Conservation (phyloP, 1,140 invertebrate genomes). For the Solenopsis invicta region DNA sequence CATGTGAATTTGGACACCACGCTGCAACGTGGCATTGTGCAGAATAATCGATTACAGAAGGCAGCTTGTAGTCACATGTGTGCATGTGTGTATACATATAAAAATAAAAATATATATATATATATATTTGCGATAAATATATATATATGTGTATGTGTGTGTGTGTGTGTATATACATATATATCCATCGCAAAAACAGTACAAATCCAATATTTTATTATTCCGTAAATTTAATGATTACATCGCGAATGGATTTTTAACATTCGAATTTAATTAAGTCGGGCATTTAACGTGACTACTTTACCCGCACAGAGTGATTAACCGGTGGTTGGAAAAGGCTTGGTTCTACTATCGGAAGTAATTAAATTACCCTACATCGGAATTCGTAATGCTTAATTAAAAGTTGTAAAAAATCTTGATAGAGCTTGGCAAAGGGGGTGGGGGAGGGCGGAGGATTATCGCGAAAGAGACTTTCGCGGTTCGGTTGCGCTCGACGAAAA, state of each 20-base stretch:
- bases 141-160: not conserved
- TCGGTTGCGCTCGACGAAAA: slow-evolving; percentile 1
- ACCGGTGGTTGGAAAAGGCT: slow-evolving; percentile 20
- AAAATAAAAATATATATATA: too few species aligned
- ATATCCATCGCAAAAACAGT: slow-evolving; percentile 44
- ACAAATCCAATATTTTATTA: slow-evolving; percentile 61
- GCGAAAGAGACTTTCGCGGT: slow-evolving; percentile 8
- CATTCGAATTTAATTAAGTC: slow-evolving; percentile 60
- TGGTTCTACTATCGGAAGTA: slow-evolving; percentile 36
- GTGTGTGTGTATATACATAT: not conserved
- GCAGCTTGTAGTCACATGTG: slow-evolving; percentile 11
- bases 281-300: slow-evolving; percentile 51
- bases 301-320: slow-evolving; percentile 39
- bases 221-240: slow-evolving; percentile 64
- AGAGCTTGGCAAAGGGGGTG: not conserved
- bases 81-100: too few species aligned
- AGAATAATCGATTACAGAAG: slow-evolving; percentile 56
- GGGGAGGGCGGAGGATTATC: too few species aligned
- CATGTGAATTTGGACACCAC: slow-evolving; percentile 53
- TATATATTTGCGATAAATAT: too few species aligned
- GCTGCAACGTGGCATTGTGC: slow-evolving; percentile 47
- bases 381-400: slow-evolving; percentile 53
- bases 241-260: slow-evolving; percentile 63
- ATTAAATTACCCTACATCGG: slow-evolving; percentile 38
- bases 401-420: slow-evolving; percentile 51